A percentile compares a stretch with the other conserved stretches of the same genome.
phyloP scores from a whole-genome alignment of 2,888 invertebrate species.

The Listrodromus nycthemerus region DNA sequence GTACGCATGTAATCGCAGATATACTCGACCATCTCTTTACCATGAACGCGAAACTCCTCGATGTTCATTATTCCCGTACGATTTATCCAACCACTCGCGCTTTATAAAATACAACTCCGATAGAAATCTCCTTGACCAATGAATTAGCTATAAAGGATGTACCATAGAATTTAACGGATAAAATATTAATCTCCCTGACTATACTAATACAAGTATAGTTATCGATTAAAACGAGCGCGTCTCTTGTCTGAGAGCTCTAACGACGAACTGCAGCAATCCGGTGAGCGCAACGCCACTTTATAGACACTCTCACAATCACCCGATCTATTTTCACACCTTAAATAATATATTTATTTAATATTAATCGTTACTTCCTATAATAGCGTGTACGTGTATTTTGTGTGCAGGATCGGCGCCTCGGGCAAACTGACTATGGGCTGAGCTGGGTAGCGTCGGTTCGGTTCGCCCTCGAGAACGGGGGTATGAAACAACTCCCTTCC shows the following conservation, averaged over 20 bases:
- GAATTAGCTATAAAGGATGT: too few relatives aligned
- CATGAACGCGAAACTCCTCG: constrained; percentile 93
- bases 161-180: too few relatives aligned
- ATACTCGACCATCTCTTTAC: constrained; percentile 98
- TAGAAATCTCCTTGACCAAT: too few relatives aligned
- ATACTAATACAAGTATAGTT: constrained; percentile 21
- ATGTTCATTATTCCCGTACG: constrained; percentile 90
- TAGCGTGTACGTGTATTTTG: constrained; percentile 10
- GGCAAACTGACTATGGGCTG: constrained; percentile 37
- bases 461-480: constrained; percentile 57
- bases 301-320: constrained; percentile 68
- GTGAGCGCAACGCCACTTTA: constrained; percentile 79
- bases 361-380: constrained; percentile 5
- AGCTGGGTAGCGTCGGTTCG: not conserved
- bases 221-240: constrained; percentile 58
- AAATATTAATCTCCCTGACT: not conserved
- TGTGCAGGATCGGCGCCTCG: constrained; percentile 16
- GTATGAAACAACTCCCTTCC: constrained; percentile 69
- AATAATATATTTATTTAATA: constrained; percentile 7
- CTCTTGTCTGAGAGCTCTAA: constrained; percentile 69
- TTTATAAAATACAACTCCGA: not conserved
- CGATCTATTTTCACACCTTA: constrained; percentile 68
- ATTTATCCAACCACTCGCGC: not conserved
- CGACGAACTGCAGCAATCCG: constrained; percentile 76
- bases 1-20: constrained; percentile 95